Base-by-base conservation (phyloP, 2,797 vertebrate species). In the Sebastes flavidus region DNA sequence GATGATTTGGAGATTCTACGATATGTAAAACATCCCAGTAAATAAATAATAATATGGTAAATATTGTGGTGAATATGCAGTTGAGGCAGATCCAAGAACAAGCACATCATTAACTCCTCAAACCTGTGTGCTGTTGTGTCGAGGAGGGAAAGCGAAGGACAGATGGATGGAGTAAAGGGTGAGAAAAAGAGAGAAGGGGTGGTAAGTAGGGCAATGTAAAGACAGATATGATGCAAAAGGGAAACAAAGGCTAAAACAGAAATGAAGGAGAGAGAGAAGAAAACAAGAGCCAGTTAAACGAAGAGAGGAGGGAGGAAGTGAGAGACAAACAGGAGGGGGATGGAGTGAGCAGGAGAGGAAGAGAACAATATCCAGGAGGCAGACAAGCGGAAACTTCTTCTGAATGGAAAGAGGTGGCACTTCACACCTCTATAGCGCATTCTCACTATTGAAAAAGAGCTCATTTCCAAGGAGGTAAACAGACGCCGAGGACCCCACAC, bases 21-120 rank as follows among this genome's bases (percentile, higher is more conserved):
- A 87, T 88, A 85, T 81, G 86, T 84, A 80, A 88, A 87, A 83
- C 65, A 85, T 27, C 36, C 30, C 25, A 8, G 70, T 72, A 88
- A 87, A 88, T 86, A 86, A 84, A 90, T 82, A 86, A 87, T 81
- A 85, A 88, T 82, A 77, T 85, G 77, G 67, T 82, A 82, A 83
- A 82, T 84, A 80, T 70, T 78, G 61, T 61, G 60, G 72, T 75
- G 75, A 84, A 84, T 83, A 86, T 70, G 78, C 71, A 75, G 36
- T 9, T 14, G 69, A 85, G 69, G 80, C 65, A 88, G 67, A 85
- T 83, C 66, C 71, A 75, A 77, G 54, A 65, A 20, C 55, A 58
- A 56, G 60, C 70, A 59, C 69, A 77, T 84, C 84, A 89, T 87
- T 82, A 86, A 85, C 76, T 38, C 38, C 29, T 75, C 52, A 77